These are phyloP conservation scores for Drosophila sp. DNA, from an alignment of 1,140 invertebrate species.

Conservation along the genomic window DNA sequence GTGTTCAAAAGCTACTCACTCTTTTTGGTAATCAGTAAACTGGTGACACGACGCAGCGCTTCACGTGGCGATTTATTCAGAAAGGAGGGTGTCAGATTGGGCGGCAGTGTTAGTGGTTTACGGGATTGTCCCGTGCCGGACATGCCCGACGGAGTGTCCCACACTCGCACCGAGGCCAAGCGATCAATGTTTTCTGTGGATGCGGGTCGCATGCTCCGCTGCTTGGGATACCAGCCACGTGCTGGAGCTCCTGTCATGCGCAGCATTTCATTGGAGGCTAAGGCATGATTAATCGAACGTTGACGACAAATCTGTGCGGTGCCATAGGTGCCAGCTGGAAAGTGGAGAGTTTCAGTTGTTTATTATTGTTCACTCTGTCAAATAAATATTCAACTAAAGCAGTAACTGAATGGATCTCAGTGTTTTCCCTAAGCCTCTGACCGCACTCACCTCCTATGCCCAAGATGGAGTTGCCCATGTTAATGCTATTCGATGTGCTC, in stretches of 20 bases:
- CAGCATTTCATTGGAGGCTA: slow-evolving; percentile 90
- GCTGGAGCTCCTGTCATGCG: slow-evolving; percentile 91
- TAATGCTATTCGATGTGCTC: slow-evolving; percentile 86
- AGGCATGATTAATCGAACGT: slow-evolving; percentile 88
- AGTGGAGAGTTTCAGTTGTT: not conserved
- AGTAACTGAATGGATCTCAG: too few relatives aligned
- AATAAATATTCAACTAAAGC: too few relatives aligned
- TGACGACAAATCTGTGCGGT: slow-evolving; percentile 87
- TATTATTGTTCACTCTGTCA: too few relatives aligned
- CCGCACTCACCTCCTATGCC: slow-evolving; percentile 72
- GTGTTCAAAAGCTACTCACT: slow-evolving; percentile 46
- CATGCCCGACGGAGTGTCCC: slow-evolving; percentile 82
- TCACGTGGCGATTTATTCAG: slow-evolving; percentile 93
- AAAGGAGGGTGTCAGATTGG: slow-evolving; percentile 93
- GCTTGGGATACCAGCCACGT: slow-evolving; percentile 93
- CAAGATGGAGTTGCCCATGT: slow-evolving; percentile 84
- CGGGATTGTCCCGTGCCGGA: slow-evolving; percentile 84
- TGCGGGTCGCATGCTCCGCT: slow-evolving; percentile 89
- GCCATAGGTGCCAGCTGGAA: slow-evolving; percentile 69
- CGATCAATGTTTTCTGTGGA: slow-evolving; percentile 94
- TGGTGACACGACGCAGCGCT: slow-evolving; percentile 92
- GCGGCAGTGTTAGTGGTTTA: slow-evolving; percentile 92
- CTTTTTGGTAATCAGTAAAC: slow-evolving; percentile 92
- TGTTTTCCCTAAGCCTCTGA: not conserved
- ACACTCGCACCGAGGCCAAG: slow-evolving; percentile 85